These are phyloP conservation scores for Bombus haemorrhoidalis DNA, from an alignment of 1,140 invertebrate genomes.

Conservation along the genomic window DNA sequence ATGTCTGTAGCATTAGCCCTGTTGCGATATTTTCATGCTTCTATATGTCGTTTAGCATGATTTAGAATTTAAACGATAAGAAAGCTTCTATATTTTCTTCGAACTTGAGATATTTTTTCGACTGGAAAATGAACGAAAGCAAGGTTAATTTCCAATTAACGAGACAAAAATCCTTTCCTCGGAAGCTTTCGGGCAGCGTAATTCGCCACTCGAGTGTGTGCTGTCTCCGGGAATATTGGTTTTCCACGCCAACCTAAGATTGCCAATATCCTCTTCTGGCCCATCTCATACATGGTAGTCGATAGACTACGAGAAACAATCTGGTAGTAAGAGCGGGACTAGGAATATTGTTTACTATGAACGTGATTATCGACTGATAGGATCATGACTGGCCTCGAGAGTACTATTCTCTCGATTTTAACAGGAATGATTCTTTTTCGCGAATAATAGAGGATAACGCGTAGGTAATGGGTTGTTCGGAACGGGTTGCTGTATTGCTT, in stretches of 20 bases:
- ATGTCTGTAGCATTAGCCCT: too few relatives aligned
- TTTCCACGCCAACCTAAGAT: conserved; percentile 11
- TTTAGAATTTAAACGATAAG: too few relatives aligned
- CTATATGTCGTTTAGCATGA: too few relatives aligned
- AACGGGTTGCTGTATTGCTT: not conserved
- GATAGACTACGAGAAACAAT: not conserved
- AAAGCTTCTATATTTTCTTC: too few relatives aligned
- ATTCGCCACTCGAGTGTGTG: too few relatives aligned
- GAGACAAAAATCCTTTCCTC: not conserved
- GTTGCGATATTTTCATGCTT: too few relatives aligned
- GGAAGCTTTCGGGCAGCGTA: not conserved
- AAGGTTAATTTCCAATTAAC: too few relatives aligned
- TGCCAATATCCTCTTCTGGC: not conserved
- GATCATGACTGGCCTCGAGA: conserved; percentile 40
- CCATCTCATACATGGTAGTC: not conserved
- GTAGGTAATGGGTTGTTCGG: conserved; percentile 54
- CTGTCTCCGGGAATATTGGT: conserved; percentile 32
- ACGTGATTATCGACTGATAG: conserved; percentile 61
- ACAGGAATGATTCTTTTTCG: conserved; percentile 50
- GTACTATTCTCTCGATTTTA: conserved; percentile 18
- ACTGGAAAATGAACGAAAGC: too few relatives aligned
- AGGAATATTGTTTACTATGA: conserved; percentile 51
- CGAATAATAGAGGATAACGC: conserved; percentile 47
- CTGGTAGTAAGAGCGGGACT: conserved; percentile 23
- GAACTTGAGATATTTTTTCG: too few relatives aligned